These are phyloP conservation scores for Genyomyrus donnyi DNA, from an alignment of 2,113 vertebrate species.

Conservation along the genomic window DNA sequence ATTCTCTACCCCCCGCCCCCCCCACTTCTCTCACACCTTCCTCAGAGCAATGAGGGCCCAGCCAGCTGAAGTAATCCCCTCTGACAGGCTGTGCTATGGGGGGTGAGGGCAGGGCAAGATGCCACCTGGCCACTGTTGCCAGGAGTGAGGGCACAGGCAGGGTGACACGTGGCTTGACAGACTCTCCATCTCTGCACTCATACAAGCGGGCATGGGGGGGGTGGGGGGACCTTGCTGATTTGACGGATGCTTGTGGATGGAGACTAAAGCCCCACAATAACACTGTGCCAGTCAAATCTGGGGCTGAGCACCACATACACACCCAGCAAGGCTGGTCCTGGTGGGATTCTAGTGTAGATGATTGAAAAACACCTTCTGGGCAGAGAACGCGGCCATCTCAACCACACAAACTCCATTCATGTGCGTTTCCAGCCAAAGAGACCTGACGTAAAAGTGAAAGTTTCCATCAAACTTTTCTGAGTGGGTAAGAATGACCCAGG, in stretches of 20 bases:
- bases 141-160: constrained; percentile 16
- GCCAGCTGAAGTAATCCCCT: constrained; percentile 93
- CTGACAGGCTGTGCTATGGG: constrained; percentile 85
- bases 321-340: background rate
- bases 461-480: background rate
- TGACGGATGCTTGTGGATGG: background rate
- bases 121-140: constrained; percentile 73
- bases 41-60: constrained; percentile 66
- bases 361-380: background rate
- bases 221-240: background rate
- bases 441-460: background rate
- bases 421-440: background rate
- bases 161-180: background rate
- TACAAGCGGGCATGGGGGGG: background rate
- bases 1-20: background rate
- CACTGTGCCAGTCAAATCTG: background rate
- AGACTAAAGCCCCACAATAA: background rate
- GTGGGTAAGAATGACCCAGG: background rate
- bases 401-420: background rate
- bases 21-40: constrained; percentile 28
- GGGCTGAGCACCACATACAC: background rate
- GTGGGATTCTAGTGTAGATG: background rate
- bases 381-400: background rate
- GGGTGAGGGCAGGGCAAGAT: constrained; percentile 68
- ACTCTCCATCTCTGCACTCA: background rate